Conservation (phyloP, 1,140 invertebrate species). For the Drosophila sproati region DNA sequence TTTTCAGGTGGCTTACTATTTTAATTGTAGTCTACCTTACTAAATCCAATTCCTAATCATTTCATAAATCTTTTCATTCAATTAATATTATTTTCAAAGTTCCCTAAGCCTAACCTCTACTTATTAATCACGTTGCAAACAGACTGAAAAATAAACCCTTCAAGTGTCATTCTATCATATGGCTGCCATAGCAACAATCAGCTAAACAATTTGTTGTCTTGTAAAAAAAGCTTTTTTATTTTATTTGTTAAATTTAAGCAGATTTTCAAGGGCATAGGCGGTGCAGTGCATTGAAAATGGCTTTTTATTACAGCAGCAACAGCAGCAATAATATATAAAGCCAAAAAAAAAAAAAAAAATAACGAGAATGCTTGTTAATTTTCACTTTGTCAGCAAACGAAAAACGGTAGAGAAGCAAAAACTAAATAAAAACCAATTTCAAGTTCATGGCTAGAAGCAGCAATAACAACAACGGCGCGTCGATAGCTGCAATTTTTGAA, state of each 20-base stretch:
- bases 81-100: neutral
- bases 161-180: conserved; percentile 4
- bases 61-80: neutral
- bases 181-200: conserved; percentile 37
- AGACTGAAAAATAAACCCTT: conserved; percentile 1
- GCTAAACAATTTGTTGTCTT: conserved; percentile 22
- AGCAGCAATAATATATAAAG: neutral
- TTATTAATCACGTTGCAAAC: neutral
- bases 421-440: conserved; percentile 55
- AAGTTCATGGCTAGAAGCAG: conserved; percentile 74
- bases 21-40: neutral
- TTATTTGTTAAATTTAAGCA: neutral
- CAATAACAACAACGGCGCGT: conserved; percentile 43
- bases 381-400: conserved; percentile 67
- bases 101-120: neutral
- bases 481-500: conserved; percentile 76
- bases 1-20: too few relatives aligned
- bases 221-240: conserved; percentile 11
- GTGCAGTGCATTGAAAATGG: conserved; percentile 22
- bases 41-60: neutral
- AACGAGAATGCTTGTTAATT: conserved; percentile 66
- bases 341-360: conserved; percentile 27
- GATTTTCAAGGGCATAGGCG: conserved; percentile 42
- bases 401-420: conserved; percentile 30
- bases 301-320: conserved; percentile 23